Conservation (phyloP, 1,140 invertebrate species). For the Rhagoletis zephyria region DNA sequence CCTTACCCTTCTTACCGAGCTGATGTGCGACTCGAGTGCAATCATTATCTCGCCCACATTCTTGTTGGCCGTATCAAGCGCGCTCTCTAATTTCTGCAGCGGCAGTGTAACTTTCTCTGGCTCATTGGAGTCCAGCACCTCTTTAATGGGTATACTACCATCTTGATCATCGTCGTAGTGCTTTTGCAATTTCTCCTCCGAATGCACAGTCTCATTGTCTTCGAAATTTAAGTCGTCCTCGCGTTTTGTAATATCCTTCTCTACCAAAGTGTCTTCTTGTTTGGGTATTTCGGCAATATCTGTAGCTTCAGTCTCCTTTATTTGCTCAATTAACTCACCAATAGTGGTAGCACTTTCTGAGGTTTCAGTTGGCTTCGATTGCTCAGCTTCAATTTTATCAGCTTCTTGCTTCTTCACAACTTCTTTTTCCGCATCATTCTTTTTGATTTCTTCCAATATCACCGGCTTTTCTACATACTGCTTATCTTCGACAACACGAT, state of each 20-base stretch:
- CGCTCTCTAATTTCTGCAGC: slow-evolving; percentile 74
- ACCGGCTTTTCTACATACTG: slow-evolving; percentile 73
- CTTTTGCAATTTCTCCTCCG: slow-evolving; percentile 67
- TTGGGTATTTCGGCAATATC: slow-evolving; percentile 63
- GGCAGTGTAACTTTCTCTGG: slow-evolving; percentile 73
- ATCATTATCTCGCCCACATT: slow-evolving; percentile 77
- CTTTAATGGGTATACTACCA: slow-evolving; percentile 47
- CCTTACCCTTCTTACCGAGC: slow-evolving; percentile 64
- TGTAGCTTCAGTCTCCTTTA: slow-evolving; percentile 58
- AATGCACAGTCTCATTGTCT: slow-evolving; percentile 73
- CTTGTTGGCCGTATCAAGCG: slow-evolving; percentile 73
- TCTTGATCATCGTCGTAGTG: slow-evolving; percentile 49
- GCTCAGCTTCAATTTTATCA: neutral
- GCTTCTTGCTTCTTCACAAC: slow-evolving; percentile 45
- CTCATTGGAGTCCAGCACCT: slow-evolving; percentile 61
- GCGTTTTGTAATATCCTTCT: slow-evolving; percentile 55
- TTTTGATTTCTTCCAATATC: slow-evolving; percentile 69
- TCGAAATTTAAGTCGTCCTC: slow-evolving; percentile 65
- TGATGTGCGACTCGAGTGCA: slow-evolving; percentile 76
- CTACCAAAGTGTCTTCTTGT: neutral
- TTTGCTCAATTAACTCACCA: slow-evolving; percentile 58
- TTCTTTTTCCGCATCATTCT: slow-evolving; percentile 61
- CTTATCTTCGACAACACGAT: slow-evolving; percentile 71
- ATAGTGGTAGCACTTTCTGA: slow-evolving; percentile 55
- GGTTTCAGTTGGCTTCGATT: neutral